phyloP scores from a whole-genome alignment of 1,140 invertebrate genomes.

The Nautilus pompilius region DNA sequence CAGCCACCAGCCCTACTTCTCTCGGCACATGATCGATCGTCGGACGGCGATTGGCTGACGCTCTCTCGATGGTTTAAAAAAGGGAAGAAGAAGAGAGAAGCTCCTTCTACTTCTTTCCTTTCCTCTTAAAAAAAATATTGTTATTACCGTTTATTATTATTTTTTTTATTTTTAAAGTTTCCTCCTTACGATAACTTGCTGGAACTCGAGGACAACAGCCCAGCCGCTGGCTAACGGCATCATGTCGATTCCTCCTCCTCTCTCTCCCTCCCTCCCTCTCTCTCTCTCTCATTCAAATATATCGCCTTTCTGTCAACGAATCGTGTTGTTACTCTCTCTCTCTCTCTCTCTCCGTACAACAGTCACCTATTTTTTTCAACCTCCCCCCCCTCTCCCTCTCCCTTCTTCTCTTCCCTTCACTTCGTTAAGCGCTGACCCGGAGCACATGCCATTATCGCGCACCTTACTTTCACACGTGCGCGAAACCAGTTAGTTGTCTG shows the following conservation, averaged over 20 bases:
- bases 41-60: not conserved
- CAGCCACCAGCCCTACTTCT: not conserved
- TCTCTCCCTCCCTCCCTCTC: not conserved
- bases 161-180: not conserved
- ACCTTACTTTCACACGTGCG: no score
- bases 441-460: no score
- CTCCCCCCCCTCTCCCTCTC: constrained; percentile 16
- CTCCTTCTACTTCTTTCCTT: not conserved
- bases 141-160: not conserved
- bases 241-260: not conserved
- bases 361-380: constrained; percentile 14
- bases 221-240: not conserved
- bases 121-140: not conserved
- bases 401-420: constrained; percentile 13
- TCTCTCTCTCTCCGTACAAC: constrained; percentile 14
- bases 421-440: no score
- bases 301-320: no score
- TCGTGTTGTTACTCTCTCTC: constrained; percentile 12
- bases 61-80: not conserved
- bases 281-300: constrained; percentile 14
- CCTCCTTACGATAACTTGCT: not conserved
- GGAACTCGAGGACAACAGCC: not conserved
- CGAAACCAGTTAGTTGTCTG: no score
- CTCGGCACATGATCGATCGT: constrained; percentile 6
- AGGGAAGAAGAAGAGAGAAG: not conserved